phyloP scores from a whole-genome alignment of 2,113 vertebrate species.

The Percina caprodes region DNA sequence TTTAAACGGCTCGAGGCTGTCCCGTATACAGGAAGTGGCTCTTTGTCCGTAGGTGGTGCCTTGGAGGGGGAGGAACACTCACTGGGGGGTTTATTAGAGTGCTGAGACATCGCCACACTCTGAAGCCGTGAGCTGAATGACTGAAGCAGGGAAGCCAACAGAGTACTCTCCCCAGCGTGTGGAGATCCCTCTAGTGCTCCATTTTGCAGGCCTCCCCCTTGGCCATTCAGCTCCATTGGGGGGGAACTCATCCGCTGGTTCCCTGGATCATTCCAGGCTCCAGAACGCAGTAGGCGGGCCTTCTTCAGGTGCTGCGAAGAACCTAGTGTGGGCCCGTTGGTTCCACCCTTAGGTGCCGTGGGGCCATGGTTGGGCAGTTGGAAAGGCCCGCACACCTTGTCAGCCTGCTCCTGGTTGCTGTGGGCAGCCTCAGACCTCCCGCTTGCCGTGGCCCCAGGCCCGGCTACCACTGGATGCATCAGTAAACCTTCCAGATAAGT shows the following conservation, averaged over 20 bases:
- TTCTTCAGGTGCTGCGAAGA: constrained; percentile 96
- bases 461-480: constrained; percentile 98
- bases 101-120: constrained; percentile 94
- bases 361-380: constrained; percentile 89
- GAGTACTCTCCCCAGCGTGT: constrained; percentile 94
- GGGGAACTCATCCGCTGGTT: constrained; percentile 88
- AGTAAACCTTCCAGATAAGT: constrained; percentile 99
- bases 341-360: constrained; percentile 82
- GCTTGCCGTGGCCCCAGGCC: constrained; percentile 91
- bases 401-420: constrained; percentile 89
- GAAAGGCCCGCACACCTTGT: constrained; percentile 87
- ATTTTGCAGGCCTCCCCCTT: constrained; percentile 89
- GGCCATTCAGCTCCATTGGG: constrained; percentile 88
- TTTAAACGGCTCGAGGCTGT: constrained; percentile 94
- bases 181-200: constrained; percentile 90
- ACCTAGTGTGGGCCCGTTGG: constrained; percentile 84
- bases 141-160: constrained; percentile 97
- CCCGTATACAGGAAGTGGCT: constrained; percentile 90
- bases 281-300: constrained; percentile 93
- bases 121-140: constrained; percentile 98
- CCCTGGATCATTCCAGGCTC: constrained; percentile 91
- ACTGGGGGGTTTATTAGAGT: constrained; percentile 85
- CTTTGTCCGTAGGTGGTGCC: constrained; percentile 86
- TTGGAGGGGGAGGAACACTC: constrained; percentile 78
- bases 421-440: constrained; percentile 88